These are phyloP conservation scores for Eilema sororculum DNA, from an alignment of 2,888 invertebrate genomes.

Conservation along the genomic window DNA sequence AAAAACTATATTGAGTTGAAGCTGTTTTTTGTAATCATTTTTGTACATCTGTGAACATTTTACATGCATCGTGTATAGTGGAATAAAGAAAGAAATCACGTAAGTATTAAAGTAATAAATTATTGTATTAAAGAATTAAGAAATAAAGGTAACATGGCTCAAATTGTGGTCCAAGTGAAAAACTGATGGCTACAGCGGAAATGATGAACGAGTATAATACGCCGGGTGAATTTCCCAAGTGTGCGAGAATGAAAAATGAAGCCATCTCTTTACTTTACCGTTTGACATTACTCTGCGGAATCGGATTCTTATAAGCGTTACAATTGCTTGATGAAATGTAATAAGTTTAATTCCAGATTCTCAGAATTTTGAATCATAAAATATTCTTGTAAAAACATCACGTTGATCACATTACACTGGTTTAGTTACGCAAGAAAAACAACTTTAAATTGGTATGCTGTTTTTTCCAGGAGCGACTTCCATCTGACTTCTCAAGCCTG, in stretches of 20 bases:
- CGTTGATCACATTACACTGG: background rate
- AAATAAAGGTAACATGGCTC: background rate
- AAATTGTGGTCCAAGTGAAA: conserved; percentile 4
- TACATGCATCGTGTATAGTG: too few species aligned
- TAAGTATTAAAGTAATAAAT: background rate
- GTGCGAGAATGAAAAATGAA: conserved; percentile 1
- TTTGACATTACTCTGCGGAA: conserved; percentile 1
- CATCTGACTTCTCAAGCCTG: too few species aligned
- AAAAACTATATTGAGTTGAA: too few species aligned
- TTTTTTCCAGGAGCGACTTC: too few species aligned
- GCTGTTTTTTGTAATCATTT: too few species aligned
- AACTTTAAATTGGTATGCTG: too few species aligned
- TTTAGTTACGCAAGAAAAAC: background rate
- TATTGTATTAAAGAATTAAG: background rate
- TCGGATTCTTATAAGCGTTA: background rate
- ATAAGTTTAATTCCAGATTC: background rate
- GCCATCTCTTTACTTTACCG: conserved; percentile 5
- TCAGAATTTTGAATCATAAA: background rate
- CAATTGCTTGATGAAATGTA: background rate
- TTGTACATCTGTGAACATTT: too few species aligned
- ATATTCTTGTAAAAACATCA: background rate
- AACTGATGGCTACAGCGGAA: background rate
- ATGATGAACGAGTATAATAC: conserved; percentile 4
- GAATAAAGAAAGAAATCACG: background rate
- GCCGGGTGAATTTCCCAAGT: background rate